These are phyloP conservation scores for Phytoseiulus persimilis DNA, from an alignment of 2,888 invertebrate genomes.

Conservation along the genomic window DNA sequence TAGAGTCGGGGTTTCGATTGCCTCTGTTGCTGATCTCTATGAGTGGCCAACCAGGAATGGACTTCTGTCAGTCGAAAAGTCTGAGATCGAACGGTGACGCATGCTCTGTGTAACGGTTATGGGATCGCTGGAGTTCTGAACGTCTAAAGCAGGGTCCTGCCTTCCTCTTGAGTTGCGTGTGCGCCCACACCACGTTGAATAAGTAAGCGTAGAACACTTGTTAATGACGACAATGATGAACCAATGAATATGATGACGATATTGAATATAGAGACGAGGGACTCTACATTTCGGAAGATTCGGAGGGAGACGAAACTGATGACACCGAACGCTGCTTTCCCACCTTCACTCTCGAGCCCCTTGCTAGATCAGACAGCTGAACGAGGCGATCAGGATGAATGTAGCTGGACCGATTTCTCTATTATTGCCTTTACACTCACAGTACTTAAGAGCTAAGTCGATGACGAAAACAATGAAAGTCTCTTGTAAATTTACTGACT, in stretches of 20 bases:
- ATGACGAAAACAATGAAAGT: not conserved
- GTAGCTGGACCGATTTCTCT: not conserved
- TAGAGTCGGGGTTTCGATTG: too few species aligned
- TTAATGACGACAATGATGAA: not conserved
- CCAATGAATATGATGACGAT: not conserved
- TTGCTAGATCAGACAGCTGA: not conserved
- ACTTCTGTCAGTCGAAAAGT: not conserved
- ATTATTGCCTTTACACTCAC: not conserved
- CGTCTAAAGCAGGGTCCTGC: not conserved
- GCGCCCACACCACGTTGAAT: not conserved
- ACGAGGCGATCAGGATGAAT: not conserved
- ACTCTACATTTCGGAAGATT: not conserved
- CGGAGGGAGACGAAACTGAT: not conserved
- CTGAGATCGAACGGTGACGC: not conserved
- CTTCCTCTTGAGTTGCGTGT: not conserved
- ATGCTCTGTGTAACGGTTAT: not conserved
- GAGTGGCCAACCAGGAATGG: too few species aligned
- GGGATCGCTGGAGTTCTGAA: not conserved
- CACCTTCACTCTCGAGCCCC: not conserved
- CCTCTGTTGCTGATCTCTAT: too few species aligned
- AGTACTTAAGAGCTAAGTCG: not conserved
- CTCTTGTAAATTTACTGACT: not conserved
- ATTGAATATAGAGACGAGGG: not conserved
- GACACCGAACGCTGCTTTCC: not conserved
- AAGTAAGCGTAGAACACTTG: not conserved